Evolutionary conservation across 1,140 invertebrate species (phyloP).

Genomic region (Myzus persicae): DNA sequence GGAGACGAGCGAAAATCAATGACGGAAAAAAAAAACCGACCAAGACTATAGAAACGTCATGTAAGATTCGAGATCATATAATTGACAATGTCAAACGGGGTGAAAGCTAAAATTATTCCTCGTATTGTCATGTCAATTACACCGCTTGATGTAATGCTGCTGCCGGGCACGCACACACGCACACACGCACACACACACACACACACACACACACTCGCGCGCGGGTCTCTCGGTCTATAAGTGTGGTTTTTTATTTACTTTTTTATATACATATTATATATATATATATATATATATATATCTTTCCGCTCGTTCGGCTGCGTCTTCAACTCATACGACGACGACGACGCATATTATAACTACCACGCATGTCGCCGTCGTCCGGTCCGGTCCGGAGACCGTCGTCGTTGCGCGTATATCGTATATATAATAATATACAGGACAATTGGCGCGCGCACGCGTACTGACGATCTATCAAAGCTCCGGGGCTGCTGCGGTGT

Average conservation of each 20-base stretch:
- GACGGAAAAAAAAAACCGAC: neutral
- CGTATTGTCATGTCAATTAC: conserved; percentile 57
- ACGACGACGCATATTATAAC: neutral
- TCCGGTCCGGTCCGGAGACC: neutral
- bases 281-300: no score
- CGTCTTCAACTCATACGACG: neutral
- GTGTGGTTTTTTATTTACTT: neutral
- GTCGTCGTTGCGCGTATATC: neutral
- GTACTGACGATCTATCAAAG: conserved; percentile 33
- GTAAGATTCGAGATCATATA: conserved; percentile 47
- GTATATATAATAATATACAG: neutral
- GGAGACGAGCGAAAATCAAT: neutral
- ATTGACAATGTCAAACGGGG: conserved; percentile 57
- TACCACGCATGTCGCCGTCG: neutral
- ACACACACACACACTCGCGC: neutral
- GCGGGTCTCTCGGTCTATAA: neutral
- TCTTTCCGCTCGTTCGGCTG: neutral
- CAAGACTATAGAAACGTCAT: conserved; percentile 51
- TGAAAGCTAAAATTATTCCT: conserved; percentile 44
- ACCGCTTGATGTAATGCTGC: conserved; percentile 36
- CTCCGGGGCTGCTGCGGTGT: neutral
- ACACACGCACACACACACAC: neutral
- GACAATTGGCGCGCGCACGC: conserved; percentile 4
- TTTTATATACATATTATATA: no score
- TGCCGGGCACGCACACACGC: neutral